These are phyloP conservation scores for Chamaetylas fuelleborni DNA, from an alignment of 2,113 vertebrate species.

Conservation along the genomic window DNA sequence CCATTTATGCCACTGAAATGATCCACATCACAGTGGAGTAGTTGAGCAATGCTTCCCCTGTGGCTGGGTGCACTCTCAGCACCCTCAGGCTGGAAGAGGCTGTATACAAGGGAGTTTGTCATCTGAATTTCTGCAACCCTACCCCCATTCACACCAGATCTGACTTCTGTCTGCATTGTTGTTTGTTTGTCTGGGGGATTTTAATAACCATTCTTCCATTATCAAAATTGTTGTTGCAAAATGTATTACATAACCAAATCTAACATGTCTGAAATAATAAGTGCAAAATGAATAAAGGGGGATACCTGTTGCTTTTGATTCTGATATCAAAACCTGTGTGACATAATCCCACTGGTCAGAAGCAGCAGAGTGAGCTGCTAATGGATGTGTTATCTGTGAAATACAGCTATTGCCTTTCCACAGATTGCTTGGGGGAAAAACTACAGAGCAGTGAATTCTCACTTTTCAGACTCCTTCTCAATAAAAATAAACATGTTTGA, in stretches of 20 bases:
- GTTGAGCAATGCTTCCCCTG: background rate
- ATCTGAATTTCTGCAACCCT: background rate
- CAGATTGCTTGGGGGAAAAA: background rate
- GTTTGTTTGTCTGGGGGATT: background rate
- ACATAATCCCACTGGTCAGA: constrained; percentile 4
- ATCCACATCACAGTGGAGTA: background rate
- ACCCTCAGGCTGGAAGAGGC: background rate
- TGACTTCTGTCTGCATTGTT: background rate
- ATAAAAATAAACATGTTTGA: constrained; percentile 41
- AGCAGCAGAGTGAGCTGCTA: constrained; percentile 14
- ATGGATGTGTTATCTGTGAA: constrained; percentile 17
- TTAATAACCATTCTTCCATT: background rate
- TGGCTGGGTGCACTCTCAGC: background rate
- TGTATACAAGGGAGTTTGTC: background rate
- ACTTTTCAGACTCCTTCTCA: constrained; percentile 9
- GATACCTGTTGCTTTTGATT: constrained; percentile 25
- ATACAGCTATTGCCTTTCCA: constrained; percentile 5
- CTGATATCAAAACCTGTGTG: background rate
- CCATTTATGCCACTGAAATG: background rate
- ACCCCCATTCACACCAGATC: background rate
- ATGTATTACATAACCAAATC: background rate
- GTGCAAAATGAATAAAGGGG: constrained; percentile 20
- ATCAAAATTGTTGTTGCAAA: background rate
- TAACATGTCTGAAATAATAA: background rate
- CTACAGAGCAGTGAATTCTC: background rate